Evolutionary conservation across 2,113 vertebrate species (phyloP).

Genomic region (Strigops habroptila): DNA sequence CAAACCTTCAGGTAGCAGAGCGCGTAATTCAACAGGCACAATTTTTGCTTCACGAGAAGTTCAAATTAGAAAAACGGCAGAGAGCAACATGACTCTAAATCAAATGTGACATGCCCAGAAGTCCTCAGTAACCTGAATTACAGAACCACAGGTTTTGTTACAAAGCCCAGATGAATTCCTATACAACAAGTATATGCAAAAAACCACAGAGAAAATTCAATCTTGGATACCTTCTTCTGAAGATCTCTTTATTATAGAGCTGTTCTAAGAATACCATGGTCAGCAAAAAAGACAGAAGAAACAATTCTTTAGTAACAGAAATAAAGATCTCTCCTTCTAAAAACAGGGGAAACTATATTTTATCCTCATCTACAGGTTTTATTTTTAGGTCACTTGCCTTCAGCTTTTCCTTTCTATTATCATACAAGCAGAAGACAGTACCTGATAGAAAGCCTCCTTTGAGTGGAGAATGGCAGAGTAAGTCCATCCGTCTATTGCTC

Average conservation of each 20-base stretch:
- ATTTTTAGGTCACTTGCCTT: background rate
- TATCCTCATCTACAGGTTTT: background rate
- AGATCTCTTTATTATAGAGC: constrained; percentile 24
- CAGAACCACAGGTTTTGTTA: background rate
- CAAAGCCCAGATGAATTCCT: background rate
- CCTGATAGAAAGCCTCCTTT: background rate
- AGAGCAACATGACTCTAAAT: background rate
- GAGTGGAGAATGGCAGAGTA: background rate
- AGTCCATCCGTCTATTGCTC: background rate
- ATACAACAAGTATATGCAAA: constrained; percentile 23
- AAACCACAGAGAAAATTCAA: background rate
- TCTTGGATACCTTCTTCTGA: constrained; percentile 21
- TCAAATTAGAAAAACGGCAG: background rate
- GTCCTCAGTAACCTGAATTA: background rate
- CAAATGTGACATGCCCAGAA: background rate
- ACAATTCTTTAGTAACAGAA: constrained; percentile 19
- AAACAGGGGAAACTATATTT: background rate
- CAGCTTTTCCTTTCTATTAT: background rate
- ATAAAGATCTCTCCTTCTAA: constrained; percentile 34
- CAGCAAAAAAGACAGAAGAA: constrained; percentile 52
- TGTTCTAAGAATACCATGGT: constrained; percentile 35
- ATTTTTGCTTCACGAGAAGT: background rate
- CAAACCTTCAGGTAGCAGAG: background rate
- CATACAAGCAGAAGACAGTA: background rate
- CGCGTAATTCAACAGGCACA: background rate